These are phyloP conservation scores for Chascanopsetta lugubris DNA, from an alignment of 2,113 vertebrate species.

Conservation along the genomic window DNA sequence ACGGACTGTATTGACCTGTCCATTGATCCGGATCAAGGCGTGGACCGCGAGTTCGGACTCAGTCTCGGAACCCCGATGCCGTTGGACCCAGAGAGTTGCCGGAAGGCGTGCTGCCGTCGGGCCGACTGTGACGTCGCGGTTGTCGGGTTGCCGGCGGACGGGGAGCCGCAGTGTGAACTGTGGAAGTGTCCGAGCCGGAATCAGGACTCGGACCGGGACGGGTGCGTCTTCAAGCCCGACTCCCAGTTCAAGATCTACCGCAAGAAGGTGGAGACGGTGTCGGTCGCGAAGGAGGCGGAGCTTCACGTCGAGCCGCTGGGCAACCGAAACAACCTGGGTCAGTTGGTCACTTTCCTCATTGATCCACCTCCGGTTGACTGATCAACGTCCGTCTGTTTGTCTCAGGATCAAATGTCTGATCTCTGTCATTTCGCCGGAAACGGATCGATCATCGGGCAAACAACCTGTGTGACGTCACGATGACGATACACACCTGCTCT, in stretches of 20 bases:
- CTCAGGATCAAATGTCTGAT: too few species aligned
- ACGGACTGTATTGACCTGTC: conserved; percentile 43
- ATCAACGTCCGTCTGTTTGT: too few species aligned
- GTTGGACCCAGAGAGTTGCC: conserved; percentile 34
- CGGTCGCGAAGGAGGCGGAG: not conserved
- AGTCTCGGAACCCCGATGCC: not conserved
- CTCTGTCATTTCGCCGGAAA: too few species aligned
- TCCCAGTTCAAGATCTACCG: conserved; percentile 35
- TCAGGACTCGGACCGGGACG: not conserved
- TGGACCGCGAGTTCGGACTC: not conserved
- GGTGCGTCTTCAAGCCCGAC: conserved; percentile 37
- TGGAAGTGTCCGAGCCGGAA: conserved; percentile 37
- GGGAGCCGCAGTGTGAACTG: conserved; percentile 45
- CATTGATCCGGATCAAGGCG: not conserved
- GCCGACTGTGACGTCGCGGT: conserved; percentile 60
- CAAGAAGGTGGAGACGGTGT: not conserved
- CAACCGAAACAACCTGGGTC: conserved; percentile 30
- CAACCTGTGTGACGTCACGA: too few species aligned
- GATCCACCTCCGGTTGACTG: too few species aligned
- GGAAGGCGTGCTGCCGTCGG: conserved; percentile 46
- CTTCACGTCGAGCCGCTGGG: conserved; percentile 7
- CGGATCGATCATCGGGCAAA: too few species aligned
- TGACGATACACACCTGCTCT: too few species aligned
- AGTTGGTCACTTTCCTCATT: not conserved
- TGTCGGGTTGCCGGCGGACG: conserved; percentile 42